Evolutionary conservation across 2,797 vertebrate genomes (phyloP).

Genomic region (Limnodromus scolopaceus): DNA sequence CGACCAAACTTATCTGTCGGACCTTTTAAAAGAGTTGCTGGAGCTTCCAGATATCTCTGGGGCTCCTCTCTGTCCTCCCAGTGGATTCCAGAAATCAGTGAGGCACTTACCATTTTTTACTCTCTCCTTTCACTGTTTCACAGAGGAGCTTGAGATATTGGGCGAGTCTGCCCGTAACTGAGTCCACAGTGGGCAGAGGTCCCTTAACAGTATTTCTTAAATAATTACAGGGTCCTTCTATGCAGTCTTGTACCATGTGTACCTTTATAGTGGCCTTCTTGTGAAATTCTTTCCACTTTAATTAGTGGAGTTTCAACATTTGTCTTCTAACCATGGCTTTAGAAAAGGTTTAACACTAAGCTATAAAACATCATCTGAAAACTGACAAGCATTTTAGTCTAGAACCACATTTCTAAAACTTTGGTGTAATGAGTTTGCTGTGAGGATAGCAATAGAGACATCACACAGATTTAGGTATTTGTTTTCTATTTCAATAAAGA

Average conservation of each 20-base stretch:
- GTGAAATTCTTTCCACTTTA: not conserved
- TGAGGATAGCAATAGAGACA: not conserved
- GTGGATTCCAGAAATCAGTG: not conserved
- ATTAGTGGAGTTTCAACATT: constrained; percentile 8
- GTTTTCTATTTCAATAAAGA: not conserved
- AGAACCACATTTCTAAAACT: constrained; percentile 18
- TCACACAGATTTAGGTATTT: not conserved
- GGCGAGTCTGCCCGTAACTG: not conserved
- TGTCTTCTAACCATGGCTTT: not conserved
- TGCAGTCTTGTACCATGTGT: not conserved
- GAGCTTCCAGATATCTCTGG: not conserved
- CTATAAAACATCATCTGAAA: constrained; percentile 4
- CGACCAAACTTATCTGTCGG: not conserved
- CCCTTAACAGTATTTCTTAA: not conserved
- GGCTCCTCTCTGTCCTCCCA: not conserved
- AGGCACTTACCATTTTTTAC: not conserved
- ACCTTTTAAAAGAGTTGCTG: not conserved
- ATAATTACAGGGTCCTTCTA: not conserved
- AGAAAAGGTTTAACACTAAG: constrained; percentile 29
- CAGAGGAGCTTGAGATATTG: not conserved
- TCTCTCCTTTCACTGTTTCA: not conserved
- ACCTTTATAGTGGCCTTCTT: not conserved
- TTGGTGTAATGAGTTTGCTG: not conserved
- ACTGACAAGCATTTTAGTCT: not conserved
- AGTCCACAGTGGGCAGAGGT: not conserved